Evolutionary conservation across 23 tunicate species (phyloP).

Genomic region (Trididemnum clinides): DNA sequence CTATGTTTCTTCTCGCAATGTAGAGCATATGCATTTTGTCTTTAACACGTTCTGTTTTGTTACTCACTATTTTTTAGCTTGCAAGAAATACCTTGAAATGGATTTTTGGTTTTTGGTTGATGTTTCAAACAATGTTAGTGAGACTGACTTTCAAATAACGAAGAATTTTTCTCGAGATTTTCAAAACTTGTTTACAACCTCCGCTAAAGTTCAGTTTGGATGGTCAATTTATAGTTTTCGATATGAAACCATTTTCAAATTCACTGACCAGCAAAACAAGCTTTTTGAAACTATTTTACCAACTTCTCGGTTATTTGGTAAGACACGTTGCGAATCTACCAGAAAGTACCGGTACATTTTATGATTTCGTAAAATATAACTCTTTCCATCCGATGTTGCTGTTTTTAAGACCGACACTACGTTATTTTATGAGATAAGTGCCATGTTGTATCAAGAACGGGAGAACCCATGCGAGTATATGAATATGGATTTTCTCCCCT

Average conservation of each 20-base stretch:
- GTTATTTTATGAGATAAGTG: no score
- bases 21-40: no score
- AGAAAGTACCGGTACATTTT: no score
- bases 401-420: no score
- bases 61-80: neutral
- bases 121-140: neutral
- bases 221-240: constrained; percentile 5
- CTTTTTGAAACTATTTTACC: neutral
- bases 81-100: neutral
- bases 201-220: neutral
- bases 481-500: no score
- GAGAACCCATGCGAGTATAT: no score
- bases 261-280: neutral
- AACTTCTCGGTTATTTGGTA: neutral
- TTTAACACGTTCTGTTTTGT: no score
- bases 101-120: constrained; percentile 15
- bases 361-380: no score
- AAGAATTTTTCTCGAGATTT: neutral
- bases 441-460: no score
- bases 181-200: neutral
- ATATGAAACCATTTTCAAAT: neutral
- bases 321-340: no score
- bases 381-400: no score
- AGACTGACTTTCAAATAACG: neutral
- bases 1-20: no score